Evolutionary conservation across 1,140 invertebrate species (phyloP).

Genomic region (Drosophila pandora): DNA sequence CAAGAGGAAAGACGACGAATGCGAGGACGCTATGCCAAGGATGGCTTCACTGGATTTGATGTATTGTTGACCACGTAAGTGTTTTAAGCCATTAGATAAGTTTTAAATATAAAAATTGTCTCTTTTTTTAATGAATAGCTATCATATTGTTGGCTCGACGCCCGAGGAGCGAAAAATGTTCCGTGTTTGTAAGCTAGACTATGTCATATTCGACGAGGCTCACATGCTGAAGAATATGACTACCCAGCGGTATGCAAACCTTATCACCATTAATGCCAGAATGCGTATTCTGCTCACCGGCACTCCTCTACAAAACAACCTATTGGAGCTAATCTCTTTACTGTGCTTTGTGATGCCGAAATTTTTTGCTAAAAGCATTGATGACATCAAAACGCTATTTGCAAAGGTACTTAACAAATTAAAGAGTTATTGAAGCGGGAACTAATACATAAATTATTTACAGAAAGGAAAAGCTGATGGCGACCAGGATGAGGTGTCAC

Average conservation of each 20-base stretch:
- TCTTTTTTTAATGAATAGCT: conserved; percentile 73
- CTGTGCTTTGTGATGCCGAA: conserved; percentile 98
- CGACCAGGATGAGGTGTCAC: conserved; percentile 86
- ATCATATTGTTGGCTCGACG: conserved; percentile 91
- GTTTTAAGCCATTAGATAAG: neutral
- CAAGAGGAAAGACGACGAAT: conserved; percentile 92
- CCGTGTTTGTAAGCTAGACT: conserved; percentile 93
- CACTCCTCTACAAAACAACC: conserved; percentile 97
- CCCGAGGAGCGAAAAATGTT: conserved; percentile 96
- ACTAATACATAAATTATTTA: neutral
- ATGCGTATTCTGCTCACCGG: conserved; percentile 94
- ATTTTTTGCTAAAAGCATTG: conserved; percentile 94
- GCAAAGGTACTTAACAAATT: conserved; percentile 84
- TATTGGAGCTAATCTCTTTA: conserved; percentile 97
- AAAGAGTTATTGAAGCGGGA: too few species aligned
- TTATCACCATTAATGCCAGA: conserved; percentile 94
- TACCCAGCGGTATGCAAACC: conserved; percentile 93
- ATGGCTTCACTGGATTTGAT: conserved; percentile 90
- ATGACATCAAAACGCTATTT: conserved; percentile 95
- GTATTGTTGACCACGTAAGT: conserved; percentile 92
- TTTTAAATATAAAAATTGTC: neutral
- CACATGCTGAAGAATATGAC: conserved; percentile 99
- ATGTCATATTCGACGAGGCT: conserved; percentile 98
- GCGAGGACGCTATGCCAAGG: conserved; percentile 90
- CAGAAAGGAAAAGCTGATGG: conserved; percentile 83